A percentile compares a stretch with the other conserved stretches of the same genome.
Evolutionary conservation across 2,113 vertebrate species (phyloP).

Genomic region (Nicator chloris): DNA sequence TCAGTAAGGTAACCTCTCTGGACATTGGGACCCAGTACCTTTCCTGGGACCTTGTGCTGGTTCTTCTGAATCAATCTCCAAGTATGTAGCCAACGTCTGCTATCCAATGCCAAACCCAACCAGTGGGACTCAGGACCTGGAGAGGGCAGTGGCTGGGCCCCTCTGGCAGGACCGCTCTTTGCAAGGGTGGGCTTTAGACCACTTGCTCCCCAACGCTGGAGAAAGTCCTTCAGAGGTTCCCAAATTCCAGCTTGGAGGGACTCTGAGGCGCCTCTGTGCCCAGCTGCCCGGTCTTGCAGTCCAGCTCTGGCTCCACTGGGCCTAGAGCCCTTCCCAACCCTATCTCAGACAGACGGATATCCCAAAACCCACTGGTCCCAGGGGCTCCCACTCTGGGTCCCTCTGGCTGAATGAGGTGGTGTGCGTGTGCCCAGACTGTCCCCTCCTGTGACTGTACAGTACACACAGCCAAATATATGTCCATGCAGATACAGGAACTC

Average conservation of each 20-base stretch:
- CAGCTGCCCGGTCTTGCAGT: background rate
- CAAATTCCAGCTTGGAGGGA: background rate
- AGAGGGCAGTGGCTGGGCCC: background rate
- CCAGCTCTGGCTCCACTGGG: background rate
- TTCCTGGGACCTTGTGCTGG: background rate
- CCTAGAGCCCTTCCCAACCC: constrained; percentile 12
- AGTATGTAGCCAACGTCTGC: background rate
- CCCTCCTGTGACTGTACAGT: constrained; percentile 65
- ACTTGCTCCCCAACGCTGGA: background rate
- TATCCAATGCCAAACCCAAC: accelerated
- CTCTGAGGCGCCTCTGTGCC: constrained; percentile 38
- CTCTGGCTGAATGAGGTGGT: constrained; percentile 65
- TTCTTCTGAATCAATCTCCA: background rate
- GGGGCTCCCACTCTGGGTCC: background rate
- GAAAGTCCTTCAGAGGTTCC: background rate
- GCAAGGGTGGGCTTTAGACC: background rate
- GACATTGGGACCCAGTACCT: background rate
- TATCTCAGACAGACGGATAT: constrained; percentile 53
- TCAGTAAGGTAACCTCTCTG: background rate
- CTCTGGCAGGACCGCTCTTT: background rate
- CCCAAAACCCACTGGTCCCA: constrained; percentile 48
- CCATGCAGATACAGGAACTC: constrained; percentile 72
- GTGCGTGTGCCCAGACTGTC: constrained; percentile 61
- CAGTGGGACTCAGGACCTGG: background rate
- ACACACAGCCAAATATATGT: constrained; percentile 74